Evolutionary conservation across 2,113 vertebrate genomes (phyloP).

Genomic region (Phrynocephalus versicolor): DNA sequence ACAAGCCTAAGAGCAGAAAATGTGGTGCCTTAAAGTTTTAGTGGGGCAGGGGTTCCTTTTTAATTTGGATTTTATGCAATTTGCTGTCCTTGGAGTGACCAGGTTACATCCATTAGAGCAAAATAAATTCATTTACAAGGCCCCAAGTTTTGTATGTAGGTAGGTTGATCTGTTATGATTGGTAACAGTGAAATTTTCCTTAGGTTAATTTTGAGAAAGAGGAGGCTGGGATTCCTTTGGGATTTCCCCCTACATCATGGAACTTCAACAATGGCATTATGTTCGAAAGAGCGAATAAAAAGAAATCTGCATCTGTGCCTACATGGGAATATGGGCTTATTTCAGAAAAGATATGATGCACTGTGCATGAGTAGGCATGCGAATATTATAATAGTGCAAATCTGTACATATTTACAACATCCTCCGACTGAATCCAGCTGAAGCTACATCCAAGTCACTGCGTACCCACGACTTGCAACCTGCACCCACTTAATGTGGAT

Average conservation of each 20-base stretch:
- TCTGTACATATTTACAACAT: not conserved
- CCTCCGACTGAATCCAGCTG: not conserved
- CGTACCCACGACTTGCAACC: too few species aligned
- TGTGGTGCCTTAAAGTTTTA: not conserved
- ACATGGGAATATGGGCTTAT: not conserved
- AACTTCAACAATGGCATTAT: not conserved
- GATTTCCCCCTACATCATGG: too few species aligned
- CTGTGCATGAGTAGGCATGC: not conserved
- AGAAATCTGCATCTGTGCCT: not conserved
- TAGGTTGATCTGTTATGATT: too few species aligned
- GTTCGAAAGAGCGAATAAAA: not conserved
- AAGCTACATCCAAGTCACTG: not conserved
- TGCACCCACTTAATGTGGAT: not conserved
- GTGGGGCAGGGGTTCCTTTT: not conserved
- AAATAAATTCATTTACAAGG: too few species aligned
- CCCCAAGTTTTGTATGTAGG: too few species aligned
- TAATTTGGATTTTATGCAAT: not conserved
- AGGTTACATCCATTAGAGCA: too few species aligned
- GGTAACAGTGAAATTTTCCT: not conserved
- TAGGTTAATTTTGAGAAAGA: not conserved
- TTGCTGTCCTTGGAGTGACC: not conserved
- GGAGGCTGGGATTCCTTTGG: not conserved
- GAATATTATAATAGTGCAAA: not conserved
- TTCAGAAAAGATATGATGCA: not conserved
- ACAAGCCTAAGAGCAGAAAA: not conserved